Evolutionary conservation across 64 coral and sea anemone species (phyloP).

Genomic region (Anthopleura sola): DNA sequence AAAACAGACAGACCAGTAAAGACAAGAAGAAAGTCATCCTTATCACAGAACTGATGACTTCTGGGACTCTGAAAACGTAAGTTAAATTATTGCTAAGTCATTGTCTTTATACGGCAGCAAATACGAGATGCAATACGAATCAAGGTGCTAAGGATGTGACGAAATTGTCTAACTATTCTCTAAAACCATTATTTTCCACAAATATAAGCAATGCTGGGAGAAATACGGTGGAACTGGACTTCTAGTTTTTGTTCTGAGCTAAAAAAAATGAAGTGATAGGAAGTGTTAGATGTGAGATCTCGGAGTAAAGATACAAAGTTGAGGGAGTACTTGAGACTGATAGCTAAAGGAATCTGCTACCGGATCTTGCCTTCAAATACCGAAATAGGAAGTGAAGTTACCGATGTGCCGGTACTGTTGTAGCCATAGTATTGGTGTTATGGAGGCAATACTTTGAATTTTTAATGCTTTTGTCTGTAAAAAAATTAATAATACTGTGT

Average conservation of each 20-base stretch:
- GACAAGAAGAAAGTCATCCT: constrained; percentile 98
- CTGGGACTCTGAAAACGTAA: constrained; percentile 99
- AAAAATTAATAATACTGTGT: constrained; percentile 23
- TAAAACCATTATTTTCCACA: background rate
- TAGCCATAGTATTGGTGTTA: constrained; percentile 4
- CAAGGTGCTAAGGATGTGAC: constrained; percentile 35
- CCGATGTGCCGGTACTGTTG: background rate
- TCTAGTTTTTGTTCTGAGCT: background rate
- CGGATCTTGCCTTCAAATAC: constrained; percentile 3
- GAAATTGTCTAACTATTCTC: constrained; percentile 30
- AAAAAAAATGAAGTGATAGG: background rate
- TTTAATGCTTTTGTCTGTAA: constrained; percentile 22
- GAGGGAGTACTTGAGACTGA: background rate
- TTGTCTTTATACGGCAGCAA: background rate
- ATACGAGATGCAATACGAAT: background rate
- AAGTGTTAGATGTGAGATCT: background rate
- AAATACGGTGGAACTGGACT: background rate
- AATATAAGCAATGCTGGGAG: background rate
- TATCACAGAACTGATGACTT: constrained; percentile 98
- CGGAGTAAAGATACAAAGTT: background rate
- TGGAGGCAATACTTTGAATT: background rate
- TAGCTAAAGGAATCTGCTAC: constrained; percentile 4
- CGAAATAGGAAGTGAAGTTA: constrained; percentile 11
- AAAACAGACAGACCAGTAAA: constrained; percentile 79
- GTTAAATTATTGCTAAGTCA: constrained; percentile 23